Evolutionary conservation across 2,797 vertebrate species (phyloP).

Genomic region (Orestias chungarensis): DNA sequence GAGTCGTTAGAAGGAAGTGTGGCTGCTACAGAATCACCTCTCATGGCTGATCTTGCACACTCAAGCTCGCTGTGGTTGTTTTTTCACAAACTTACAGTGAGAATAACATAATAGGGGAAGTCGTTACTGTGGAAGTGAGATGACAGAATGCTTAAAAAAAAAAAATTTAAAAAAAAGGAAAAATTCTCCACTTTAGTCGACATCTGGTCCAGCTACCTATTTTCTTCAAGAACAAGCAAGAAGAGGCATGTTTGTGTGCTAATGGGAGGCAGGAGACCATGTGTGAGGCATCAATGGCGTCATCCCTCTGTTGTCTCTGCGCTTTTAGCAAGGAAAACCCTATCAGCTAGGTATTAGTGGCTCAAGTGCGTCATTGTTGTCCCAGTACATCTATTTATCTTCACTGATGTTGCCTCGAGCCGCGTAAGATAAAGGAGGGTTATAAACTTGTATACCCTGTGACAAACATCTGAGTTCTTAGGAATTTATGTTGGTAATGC

Average conservation of each 20-base stretch:
- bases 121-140: neutral
- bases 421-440: constrained; percentile 24
- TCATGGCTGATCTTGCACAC: constrained; percentile 47
- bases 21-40: constrained; percentile 46
- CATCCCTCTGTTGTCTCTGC: constrained; percentile 44
- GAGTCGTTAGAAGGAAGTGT: constrained; percentile 29
- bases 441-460: constrained; percentile 25
- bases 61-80: constrained; percentile 36
- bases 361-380: constrained; percentile 62
- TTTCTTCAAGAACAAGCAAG: neutral
- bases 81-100: constrained; percentile 29
- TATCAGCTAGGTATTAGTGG: constrained; percentile 36
- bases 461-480: neutral
- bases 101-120: neutral
- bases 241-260: neutral
- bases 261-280: neutral
- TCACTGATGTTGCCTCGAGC: constrained; percentile 49
- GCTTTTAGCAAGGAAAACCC: constrained; percentile 61
- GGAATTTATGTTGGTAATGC: neutral
- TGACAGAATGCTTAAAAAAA: neutral
- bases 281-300: constrained; percentile 27
- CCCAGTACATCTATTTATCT: constrained; percentile 36
- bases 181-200: neutral
- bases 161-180: neutral
- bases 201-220: neutral